phyloP scores from a whole-genome alignment of 2,113 vertebrate genomes.

The Ploceus nigricollis region DNA sequence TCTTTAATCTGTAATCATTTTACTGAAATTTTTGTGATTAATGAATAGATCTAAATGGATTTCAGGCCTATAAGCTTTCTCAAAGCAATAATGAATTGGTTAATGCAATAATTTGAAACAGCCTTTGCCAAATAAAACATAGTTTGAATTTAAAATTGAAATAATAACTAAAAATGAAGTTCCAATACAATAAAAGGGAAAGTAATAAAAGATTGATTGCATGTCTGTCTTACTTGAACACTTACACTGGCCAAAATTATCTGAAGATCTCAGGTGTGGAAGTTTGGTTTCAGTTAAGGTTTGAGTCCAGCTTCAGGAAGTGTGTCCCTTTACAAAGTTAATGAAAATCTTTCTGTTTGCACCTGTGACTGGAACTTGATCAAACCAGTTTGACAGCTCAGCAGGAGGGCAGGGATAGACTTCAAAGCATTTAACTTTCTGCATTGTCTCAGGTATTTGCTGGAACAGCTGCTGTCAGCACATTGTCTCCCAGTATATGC shows the following conservation, averaged over 20 bases:
- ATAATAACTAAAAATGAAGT: not conserved
- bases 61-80: not conserved
- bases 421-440: slow-evolving; percentile 47
- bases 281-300: not conserved
- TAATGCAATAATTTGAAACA: not conserved
- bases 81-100: not conserved
- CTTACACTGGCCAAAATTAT: not conserved
- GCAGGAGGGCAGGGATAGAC: slow-evolving; percentile 20
- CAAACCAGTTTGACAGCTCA: slow-evolving; percentile 44
- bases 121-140: not conserved
- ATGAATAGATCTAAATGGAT: not conserved
- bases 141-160: not conserved
- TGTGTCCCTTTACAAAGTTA: not conserved
- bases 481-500: not conserved
- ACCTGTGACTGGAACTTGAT: slow-evolving; percentile 37
- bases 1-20: not conserved
- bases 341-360: slow-evolving; percentile 20
- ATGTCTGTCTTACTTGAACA: not conserved
- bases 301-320: not conserved
- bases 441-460: slow-evolving; percentile 29
- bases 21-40: not conserved
- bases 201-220: not conserved
- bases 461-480: slow-evolving; percentile 46
- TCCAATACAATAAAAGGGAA: not conserved
- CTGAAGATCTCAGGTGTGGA: not conserved